Evolutionary conservation across 2,888 invertebrate species (phyloP).

Genomic region (Timema podura): DNA sequence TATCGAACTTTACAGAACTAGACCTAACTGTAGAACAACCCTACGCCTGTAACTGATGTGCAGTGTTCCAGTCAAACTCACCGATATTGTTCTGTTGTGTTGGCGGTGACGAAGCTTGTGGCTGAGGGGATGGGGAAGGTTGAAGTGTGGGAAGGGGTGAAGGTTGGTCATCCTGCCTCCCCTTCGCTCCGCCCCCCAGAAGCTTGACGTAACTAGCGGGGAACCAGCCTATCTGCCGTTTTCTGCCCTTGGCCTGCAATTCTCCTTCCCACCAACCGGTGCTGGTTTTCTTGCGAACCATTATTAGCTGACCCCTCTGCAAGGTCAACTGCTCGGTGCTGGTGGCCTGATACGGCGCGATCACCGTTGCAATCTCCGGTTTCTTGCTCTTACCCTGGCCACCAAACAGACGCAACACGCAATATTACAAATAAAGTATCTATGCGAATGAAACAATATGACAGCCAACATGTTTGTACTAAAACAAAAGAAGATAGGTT

Average conservation of each 20-base stretch:
- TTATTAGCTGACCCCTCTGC: conserved; percentile 85
- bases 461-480: no score
- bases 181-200: conserved; percentile 54
- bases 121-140: conserved; percentile 17
- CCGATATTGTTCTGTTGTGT: not conserved
- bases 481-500: no score
- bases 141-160: conserved; percentile 2
- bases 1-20: no score
- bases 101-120: conserved; percentile 3
- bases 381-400: conserved; percentile 58
- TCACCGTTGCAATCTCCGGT: conserved; percentile 90
- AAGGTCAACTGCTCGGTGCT: conserved; percentile 89
- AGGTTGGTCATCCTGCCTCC: conserved; percentile 50
- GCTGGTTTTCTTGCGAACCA: conserved; percentile 94
- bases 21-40: no score
- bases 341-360: conserved; percentile 87
- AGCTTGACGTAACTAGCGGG: conserved; percentile 96
- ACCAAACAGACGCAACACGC: not conserved
- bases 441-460: no score
- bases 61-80: no score
- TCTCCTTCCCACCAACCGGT: conserved; percentile 99
- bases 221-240: conserved; percentile 96
- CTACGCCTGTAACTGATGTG: no score
- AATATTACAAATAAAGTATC: not conserved
- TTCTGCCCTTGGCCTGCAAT: conserved; percentile 78